phyloP scores from a whole-genome alignment of 2,888 invertebrate genomes.

The Eristalis arbustorum region DNA sequence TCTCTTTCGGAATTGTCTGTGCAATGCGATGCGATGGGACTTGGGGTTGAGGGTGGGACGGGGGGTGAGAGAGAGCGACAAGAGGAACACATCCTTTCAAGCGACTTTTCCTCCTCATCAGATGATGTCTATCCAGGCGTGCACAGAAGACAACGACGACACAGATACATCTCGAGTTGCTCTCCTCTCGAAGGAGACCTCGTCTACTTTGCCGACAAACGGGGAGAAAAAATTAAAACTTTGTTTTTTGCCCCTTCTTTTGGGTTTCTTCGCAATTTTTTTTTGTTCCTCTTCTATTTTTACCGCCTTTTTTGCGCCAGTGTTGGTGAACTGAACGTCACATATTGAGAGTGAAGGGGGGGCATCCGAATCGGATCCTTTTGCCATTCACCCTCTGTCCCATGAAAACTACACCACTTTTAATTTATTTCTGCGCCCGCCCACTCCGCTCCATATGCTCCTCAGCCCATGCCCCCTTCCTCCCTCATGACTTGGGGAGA shows the following conservation, averaged over 20 bases:
- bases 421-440: conserved; percentile 23
- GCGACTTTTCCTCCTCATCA: conserved; percentile 33
- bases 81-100: conserved; percentile 44
- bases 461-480: not conserved
- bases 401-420: conserved; percentile 54
- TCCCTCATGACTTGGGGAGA: conserved; percentile 43
- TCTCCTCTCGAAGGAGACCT: conserved; percentile 30
- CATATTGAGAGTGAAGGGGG: conserved; percentile 2
- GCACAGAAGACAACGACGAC: conserved; percentile 42
- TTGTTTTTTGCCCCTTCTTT: conserved; percentile 1
- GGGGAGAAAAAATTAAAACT: conserved; percentile 69
- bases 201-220: conserved; percentile 62
- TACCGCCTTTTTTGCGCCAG: conserved; percentile 51
- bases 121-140: conserved; percentile 41
- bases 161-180: conserved; percentile 11
- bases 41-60: not conserved
- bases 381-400: conserved; percentile 56
- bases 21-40: too few relatives aligned
- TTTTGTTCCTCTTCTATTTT: conserved; percentile 37
- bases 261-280: not conserved
- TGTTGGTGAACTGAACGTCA: conserved; percentile 17
- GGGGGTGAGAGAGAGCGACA: not conserved
- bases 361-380: conserved; percentile 44
- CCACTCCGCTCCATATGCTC: not conserved
- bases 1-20: conserved; percentile 15